Evolutionary conservation across 1,140 invertebrate species (phyloP).

Genomic region (Palaemon carinicauda): DNA sequence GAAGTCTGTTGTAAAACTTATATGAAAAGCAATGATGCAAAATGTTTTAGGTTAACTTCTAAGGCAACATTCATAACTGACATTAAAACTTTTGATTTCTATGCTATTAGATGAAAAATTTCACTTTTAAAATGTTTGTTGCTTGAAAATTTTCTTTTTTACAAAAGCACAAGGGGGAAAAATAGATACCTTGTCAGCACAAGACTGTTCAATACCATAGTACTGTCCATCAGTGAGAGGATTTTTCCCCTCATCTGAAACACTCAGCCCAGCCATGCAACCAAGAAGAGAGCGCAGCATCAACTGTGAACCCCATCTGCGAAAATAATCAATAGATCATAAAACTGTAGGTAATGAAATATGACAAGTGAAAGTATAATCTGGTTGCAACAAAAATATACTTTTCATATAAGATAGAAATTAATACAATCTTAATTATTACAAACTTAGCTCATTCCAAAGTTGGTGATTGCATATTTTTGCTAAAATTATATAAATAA

Average conservation of each 20-base stretch:
- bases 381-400: too few species aligned
- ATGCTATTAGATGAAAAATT: background rate
- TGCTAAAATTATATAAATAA: too few species aligned
- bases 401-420: too few species aligned
- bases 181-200: constrained; percentile 73
- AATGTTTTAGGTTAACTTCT: too few species aligned
- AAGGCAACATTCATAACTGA: too few species aligned
- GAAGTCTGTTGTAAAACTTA: too few species aligned
- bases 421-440: too few species aligned
- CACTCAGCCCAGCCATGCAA: constrained; percentile 81
- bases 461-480: too few species aligned
- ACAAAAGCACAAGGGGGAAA: background rate
- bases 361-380: background rate
- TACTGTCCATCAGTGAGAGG: constrained; percentile 72
- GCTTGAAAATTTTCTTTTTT: background rate
- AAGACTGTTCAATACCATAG: constrained; percentile 80
- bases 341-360: background rate
- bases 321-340: background rate
- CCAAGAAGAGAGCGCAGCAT: constrained; percentile 75
- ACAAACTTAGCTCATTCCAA: too few species aligned
- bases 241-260: constrained; percentile 76
- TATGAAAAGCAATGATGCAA: too few species aligned
- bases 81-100: too few species aligned
- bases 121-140: background rate
- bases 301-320: constrained; percentile 60